Percentiles rank a stretch among this genome's conserved stretches.
Evolutionary conservation across 1,140 invertebrate species (phyloP).

Genomic region (Drosophila elegans): DNA sequence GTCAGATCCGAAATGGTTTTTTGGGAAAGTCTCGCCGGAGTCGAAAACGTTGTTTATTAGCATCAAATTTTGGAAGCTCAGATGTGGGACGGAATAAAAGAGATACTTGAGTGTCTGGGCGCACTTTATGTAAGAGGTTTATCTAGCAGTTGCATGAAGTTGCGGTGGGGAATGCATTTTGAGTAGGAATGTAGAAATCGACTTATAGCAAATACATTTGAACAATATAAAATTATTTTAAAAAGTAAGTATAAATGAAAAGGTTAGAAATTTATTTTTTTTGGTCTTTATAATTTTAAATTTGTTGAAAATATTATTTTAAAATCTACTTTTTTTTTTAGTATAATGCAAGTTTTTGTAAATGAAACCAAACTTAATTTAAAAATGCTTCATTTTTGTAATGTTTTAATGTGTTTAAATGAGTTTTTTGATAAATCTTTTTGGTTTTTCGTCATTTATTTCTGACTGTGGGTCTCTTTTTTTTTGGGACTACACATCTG

Average conservation of each 20-base stretch:
- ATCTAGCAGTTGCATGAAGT: constrained; percentile 19
- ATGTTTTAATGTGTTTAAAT: no score
- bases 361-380: no score
- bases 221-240: no score
- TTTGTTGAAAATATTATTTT: no score
- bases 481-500: constrained; percentile 20
- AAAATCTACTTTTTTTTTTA: no score
- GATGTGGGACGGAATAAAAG: constrained; percentile 34
- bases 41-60: constrained; percentile 44
- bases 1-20: constrained; percentile 39
- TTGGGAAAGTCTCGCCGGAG: constrained; percentile 42
- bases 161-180: constrained; percentile 10
- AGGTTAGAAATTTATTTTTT: no score
- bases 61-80: constrained; percentile 31
- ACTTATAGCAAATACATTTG: no score
- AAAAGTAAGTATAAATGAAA: no score
- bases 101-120: constrained; percentile 38
- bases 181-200: background rate
- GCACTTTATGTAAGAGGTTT: constrained; percentile 66
- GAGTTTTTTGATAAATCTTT: no score
- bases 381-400: no score
- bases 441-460: background rate
- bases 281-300: no score
- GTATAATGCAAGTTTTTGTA: no score
- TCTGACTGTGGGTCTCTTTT: background rate